Base-by-base conservation (phyloP, 2,113 vertebrate species). In the mouse (Mus musculus) region DNA sequence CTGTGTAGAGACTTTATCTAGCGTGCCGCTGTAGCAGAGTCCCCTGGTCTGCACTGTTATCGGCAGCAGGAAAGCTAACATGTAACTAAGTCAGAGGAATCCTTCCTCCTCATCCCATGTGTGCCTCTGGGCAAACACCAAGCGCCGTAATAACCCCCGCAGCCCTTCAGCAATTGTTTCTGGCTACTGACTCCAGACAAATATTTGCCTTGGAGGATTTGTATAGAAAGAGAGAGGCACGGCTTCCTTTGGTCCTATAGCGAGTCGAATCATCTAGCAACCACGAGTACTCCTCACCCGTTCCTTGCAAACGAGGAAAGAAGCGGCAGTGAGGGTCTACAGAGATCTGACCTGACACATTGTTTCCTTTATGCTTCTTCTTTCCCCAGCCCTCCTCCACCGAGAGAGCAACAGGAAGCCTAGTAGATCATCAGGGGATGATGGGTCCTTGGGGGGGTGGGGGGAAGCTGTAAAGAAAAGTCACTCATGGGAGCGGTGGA, bases 151-250 rank as follows among this genome's bases (percentile, higher is more conserved):
- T 94, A 91, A 95, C 90, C 85, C 85, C 93, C 30, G 16, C 30
- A 84, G 96, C 56, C 95, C 42, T n/a, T 72, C 20, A 3, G 61
- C 9, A 69, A 91, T 88, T 90, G 91, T 3, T n/a, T 81, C 0
- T 49, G 92, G 95, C 95, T 75, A 36, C 77, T 16, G 69, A 65
- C 77, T 75, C 46, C 85, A 81, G 89, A 89, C 94, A 97, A 97
- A 93, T 96, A 90, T 97, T 97, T 97, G 96, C 92, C 71, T 95
- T 63, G 28, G 56, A 90, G 91, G 76, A 59, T 93, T 91, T 77
- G 67, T 84, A 6, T n/a, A 69, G 90, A 71, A 54, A 91, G 61
- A 89, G 30, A 1, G 75, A 76, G 85, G 69, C 24, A 71, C 24
- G 16, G 77, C 86, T 77, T 7, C 88, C 94, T 96, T 92, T 89